Evolutionary conservation across 2,797 vertebrate species (phyloP).

Genomic region (Hirundo rustica): DNA sequence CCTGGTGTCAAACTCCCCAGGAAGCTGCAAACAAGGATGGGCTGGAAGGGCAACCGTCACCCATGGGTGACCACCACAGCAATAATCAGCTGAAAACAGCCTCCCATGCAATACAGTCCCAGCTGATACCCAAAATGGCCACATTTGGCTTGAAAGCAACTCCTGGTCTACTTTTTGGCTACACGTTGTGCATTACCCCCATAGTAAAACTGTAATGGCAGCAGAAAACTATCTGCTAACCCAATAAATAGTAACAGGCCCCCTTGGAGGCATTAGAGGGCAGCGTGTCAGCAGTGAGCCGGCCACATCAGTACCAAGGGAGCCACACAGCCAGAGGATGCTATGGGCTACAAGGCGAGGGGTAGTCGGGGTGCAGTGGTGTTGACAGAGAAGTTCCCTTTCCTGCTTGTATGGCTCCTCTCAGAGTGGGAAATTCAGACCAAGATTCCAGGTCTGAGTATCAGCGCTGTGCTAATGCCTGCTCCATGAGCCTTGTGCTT

Average conservation of each 20-base stretch:
- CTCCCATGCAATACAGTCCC: not conserved
- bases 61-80: not conserved
- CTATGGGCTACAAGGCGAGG: rapidly evolving
- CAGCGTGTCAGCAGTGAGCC: not conserved
- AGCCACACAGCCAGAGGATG: not conserved
- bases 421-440: not conserved
- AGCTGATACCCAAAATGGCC: rapidly evolving
- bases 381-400: not conserved
- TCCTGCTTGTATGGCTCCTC: not conserved
- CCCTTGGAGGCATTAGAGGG: not conserved
- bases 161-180: not conserved
- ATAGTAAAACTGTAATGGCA: not conserved
- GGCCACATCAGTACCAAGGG: rapidly evolving
- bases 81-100: not conserved
- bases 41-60: not conserved
- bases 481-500: rapidly evolving
- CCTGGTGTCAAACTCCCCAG: rapidly evolving
- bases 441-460: rapidly evolving
- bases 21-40: not conserved
- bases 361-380: not conserved
- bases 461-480: rapidly evolving
- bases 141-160: not conserved
- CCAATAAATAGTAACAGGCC: not conserved
- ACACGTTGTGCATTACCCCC: not conserved
- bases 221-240: not conserved